Evolutionary conservation across 23 tunicate genomes (phyloP).

Genomic region (Aplidium turbinatum): DNA sequence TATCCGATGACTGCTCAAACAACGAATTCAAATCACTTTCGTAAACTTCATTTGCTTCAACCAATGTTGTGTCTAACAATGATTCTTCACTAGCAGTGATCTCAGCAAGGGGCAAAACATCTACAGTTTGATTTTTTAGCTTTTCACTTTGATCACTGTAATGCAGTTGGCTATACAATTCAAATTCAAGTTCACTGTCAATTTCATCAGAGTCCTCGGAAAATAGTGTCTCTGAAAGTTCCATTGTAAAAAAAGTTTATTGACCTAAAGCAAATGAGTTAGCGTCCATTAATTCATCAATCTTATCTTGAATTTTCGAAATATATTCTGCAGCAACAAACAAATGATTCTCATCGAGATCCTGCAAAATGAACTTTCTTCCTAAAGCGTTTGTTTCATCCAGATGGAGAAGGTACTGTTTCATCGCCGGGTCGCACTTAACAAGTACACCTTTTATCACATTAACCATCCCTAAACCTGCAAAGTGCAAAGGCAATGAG

Average conservation of each 20-base stretch:
- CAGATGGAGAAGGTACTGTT: slow-evolving; percentile 83
- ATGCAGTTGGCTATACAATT: slow-evolving; percentile 51
- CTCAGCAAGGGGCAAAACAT: neutral
- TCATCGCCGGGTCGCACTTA: slow-evolving; percentile 92
- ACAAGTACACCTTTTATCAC: slow-evolving; percentile 85
- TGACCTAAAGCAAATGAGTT: slow-evolving; percentile 89
- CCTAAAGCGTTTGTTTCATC: slow-evolving; percentile 73
- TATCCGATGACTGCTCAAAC: neutral
- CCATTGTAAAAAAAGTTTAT: slow-evolving; percentile 5
- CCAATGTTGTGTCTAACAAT: neutral
- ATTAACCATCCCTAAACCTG: slow-evolving; percentile 63
- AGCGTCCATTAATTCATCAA: slow-evolving; percentile 78
- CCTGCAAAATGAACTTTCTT: slow-evolving; percentile 80
- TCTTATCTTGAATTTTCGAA: slow-evolving; percentile 61
- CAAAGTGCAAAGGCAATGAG: too few species aligned
- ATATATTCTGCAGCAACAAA: slow-evolving; percentile 69
- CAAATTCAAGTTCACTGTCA: slow-evolving; percentile 55
- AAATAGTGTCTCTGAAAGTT: neutral
- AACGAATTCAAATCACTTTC: too few species aligned
- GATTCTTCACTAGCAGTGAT: neutral
- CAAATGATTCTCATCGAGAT: slow-evolving; percentile 89
- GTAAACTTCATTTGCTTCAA: too few species aligned
- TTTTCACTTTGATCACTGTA: neutral
- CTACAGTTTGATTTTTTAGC: neutral
- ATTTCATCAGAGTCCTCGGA: slow-evolving; percentile 28